A percentile compares a stretch with the other conserved stretches of the same genome.
phyloP scores from a whole-genome alignment of 1,140 invertebrate species.

The Eumeta japonica region DNA sequence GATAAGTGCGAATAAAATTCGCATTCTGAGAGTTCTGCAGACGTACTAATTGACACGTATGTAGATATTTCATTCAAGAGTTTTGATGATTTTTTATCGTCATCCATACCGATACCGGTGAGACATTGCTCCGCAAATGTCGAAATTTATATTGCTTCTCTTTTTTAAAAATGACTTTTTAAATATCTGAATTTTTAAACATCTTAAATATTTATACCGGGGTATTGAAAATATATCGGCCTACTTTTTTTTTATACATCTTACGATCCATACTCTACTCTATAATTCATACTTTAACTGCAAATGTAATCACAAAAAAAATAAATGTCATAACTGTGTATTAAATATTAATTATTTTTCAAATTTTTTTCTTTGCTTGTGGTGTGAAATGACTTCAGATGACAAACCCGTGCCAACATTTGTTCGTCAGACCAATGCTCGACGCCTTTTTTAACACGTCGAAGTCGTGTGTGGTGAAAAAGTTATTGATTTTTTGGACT shows the following conservation, averaged over 20 bases:
- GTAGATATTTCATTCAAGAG: conserved; percentile 1
- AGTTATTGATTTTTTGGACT: no score
- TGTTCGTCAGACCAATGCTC: conserved; percentile 4
- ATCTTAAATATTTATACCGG: conserved; percentile 4
- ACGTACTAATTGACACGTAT: not conserved
- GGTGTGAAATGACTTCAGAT: conserved; percentile 30
- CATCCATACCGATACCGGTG: no score
- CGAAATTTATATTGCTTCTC: no score
- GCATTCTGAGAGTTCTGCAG: conserved; percentile 1
- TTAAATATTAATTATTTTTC: no score
- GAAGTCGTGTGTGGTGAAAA: conserved; percentile 2
- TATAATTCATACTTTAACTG: no score
- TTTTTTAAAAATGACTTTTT: no score
- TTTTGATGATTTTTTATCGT: not conserved
- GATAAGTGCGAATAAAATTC: no score
- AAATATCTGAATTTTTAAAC: no score
- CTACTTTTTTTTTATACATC: no score
- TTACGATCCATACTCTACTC: no score
- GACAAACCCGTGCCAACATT: conserved; percentile 29
- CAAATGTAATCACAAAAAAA: conserved; percentile 18
- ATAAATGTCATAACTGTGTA: conserved; percentile 1
- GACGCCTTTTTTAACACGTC: not conserved
- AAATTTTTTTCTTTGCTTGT: no score
- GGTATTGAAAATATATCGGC: conserved; percentile 12
- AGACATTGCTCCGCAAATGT: no score